Evolutionary conservation across 2,113 vertebrate genomes (phyloP).

Genomic region (Stigmatopora argus): DNA sequence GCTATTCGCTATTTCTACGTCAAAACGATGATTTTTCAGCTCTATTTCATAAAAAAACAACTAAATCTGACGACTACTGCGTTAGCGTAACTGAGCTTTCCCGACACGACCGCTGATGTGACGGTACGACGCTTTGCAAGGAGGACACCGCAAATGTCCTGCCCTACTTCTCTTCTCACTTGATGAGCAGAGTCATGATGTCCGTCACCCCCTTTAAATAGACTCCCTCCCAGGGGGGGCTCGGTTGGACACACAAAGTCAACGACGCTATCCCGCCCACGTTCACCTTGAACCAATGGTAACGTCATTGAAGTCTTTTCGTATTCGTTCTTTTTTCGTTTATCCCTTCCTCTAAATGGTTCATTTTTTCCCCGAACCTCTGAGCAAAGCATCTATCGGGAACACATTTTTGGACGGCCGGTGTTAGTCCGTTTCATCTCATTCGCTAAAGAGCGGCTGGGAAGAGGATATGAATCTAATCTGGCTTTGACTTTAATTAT

Average conservation of each 20-base stretch:
- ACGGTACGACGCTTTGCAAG: not conserved
- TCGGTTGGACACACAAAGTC: conserved; percentile 62
- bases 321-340: not conserved
- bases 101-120: not conserved
- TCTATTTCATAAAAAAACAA: too few species aligned
- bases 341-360: not conserved
- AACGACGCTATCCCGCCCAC: conserved; percentile 38
- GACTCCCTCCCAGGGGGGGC: conserved; percentile 46
- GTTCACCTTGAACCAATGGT: conserved; percentile 20
- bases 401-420: not conserved
- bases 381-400: too few species aligned
- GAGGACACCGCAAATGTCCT: conserved; percentile 58
- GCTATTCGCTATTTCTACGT: too few species aligned
- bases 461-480: conserved; percentile 69
- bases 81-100: not conserved
- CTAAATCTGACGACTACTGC: not conserved
- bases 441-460: conserved; percentile 45
- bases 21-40: too few species aligned
- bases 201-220: conserved; percentile 67
- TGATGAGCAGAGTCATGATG: conserved; percentile 38
- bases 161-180: conserved; percentile 67
- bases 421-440: conserved; percentile 32
- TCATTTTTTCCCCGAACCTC: conserved; percentile 2
- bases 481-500: conserved; percentile 69
- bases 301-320: conserved; percentile 37